Conservation (phyloP, 53 echinoderm and acorn worm genomes). For the Apostichopus leukothele region DNA sequence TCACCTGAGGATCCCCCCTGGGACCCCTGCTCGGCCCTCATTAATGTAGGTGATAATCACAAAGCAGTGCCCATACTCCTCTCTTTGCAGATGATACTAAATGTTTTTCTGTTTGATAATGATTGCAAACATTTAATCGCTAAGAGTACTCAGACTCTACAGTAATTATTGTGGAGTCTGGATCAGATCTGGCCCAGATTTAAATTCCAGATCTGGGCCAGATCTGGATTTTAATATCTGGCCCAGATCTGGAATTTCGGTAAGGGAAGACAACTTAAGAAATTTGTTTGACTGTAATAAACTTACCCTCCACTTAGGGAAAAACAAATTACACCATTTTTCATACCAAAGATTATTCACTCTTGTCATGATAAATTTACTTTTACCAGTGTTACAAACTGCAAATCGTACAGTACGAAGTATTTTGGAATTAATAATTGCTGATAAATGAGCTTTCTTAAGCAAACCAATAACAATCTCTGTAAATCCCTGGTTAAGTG, state of each 20-base stretch:
- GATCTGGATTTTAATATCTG: too few species aligned
- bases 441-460: too few species aligned
- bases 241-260: too few species aligned
- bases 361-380: slow-evolving; percentile 18
- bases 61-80: not conserved
- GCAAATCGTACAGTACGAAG: not conserved
- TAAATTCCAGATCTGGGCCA: too few species aligned
- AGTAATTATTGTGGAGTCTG: too few species aligned
- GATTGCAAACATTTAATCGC: not conserved
- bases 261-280: not conserved
- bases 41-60: not conserved
- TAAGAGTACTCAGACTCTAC: not conserved
- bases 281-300: not conserved
- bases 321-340: slow-evolving; percentile 16
- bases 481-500: too few species aligned
- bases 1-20: too few species aligned
- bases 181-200: too few species aligned
- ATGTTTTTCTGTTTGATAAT: slow-evolving; percentile 12
- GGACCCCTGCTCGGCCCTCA: too few species aligned
- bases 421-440: not conserved
- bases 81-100: not conserved
- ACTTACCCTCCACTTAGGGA: not conserved
- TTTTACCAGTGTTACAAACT: not conserved
- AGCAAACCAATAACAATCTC: too few species aligned
- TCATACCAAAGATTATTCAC: not conserved